These are phyloP conservation scores for Camponotus vicinus DNA, from an alignment of 1,140 invertebrate genomes.

Conservation along the genomic window DNA sequence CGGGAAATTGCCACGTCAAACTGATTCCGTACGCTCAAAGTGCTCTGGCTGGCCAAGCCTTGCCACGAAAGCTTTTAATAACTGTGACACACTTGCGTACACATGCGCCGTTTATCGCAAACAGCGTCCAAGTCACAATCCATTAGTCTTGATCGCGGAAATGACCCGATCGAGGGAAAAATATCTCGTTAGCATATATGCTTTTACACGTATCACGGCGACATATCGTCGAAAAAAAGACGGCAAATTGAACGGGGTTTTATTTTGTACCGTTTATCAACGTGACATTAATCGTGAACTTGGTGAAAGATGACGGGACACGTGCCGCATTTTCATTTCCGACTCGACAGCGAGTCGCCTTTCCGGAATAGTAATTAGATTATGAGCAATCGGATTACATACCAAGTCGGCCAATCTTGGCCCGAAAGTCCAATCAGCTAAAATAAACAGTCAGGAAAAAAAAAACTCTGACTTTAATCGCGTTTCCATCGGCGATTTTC, in stretches of 20 bases:
- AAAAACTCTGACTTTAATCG: not conserved
- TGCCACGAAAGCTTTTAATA: constrained; percentile 57
- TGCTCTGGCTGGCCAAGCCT: constrained; percentile 3
- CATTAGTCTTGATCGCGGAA: constrained; percentile 58
- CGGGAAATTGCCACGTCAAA: not conserved
- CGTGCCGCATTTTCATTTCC: not conserved
- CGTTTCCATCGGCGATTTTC: not conserved
- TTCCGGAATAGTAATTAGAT: constrained; percentile 55
- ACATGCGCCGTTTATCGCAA: constrained; percentile 38
- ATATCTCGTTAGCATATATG: constrained; percentile 46
- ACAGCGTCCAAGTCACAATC: constrained; percentile 45
- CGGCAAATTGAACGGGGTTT: not conserved
- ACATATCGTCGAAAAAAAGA: not conserved
- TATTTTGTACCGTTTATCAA: constrained; percentile 14
- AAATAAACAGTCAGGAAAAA: constrained; percentile 72
- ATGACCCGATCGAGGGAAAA: constrained; percentile 17
- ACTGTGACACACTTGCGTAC: constrained; percentile 54
- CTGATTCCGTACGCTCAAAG: constrained; percentile 1
- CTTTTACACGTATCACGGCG: not conserved
- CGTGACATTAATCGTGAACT: constrained; percentile 44
- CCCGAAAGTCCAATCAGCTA: constrained; percentile 67
- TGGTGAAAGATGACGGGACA: constrained; percentile 14
- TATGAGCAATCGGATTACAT: constrained; percentile 63
- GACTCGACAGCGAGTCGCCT: not conserved
- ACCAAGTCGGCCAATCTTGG: constrained; percentile 47